Evolutionary conservation across 2,113 vertebrate species (phyloP), one percentile per base, ranked within the genome.

Genomic region (Coryphaenoides rupestris): DNA sequence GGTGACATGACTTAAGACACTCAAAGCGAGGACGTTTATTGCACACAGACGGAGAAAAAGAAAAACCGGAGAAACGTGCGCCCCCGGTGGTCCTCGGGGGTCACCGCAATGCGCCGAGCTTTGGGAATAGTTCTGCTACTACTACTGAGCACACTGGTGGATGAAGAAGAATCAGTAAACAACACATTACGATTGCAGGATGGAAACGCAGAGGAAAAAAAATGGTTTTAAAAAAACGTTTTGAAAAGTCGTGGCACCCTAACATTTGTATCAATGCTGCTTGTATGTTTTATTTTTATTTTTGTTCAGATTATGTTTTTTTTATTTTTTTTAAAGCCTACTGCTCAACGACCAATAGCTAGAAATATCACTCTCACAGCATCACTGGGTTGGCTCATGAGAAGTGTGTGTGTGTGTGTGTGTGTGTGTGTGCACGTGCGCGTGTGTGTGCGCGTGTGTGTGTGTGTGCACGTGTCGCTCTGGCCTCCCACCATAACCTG

Each of bases 201-300:
- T 72, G 59, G n/a, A n/a, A n/a, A 75, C 69, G 78, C 5, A 22
- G 28, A 70, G 56, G 58, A 76, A 65, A 61, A 67, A 55, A 73
- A n/a, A n/a, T n/a, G n/a, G 69, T 84, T 84, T 82, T 83, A 17
- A 77, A 64, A 82, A 50, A 78, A 83, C 89, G 76, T 92, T 89
- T 85, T 84, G 72, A 81, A n/a, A 90, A 90, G 90, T 90, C 90
- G 88, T 87, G 86, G 86, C 91, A 90, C 89, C 81, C 89, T 80
- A 87, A 89, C 83, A 73, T 89, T 88, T 86, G 82, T 88, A 90
- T 82, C 89, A 84, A 93, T 93, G 93, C 94, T 95, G 93, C 94
- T 95, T 91, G 87, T 87, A 73, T 88, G 73, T 87, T 79, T 73
- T 21, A 73, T 80, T 82, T 79, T 73, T 21, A 72, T 80, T 66